phyloP scores from a whole-genome alignment of 1,140 invertebrate species.

The Ctenoplectra terminalis region DNA sequence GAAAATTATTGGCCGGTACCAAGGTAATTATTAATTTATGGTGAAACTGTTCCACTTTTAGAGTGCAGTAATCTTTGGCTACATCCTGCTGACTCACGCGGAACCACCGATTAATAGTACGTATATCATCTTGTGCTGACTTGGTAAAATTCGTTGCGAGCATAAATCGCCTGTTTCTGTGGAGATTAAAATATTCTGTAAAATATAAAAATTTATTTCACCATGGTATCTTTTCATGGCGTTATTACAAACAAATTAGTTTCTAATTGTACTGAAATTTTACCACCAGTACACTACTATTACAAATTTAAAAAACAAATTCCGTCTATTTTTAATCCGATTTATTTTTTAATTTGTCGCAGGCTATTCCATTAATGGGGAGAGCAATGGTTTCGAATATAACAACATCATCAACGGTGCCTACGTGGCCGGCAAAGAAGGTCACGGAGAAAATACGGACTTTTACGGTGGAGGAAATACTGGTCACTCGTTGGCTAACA shows the following conservation, averaged over 20 bases:
- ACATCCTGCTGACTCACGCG: constrained; percentile 50
- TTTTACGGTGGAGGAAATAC: constrained; percentile 37
- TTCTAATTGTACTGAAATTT: too few species aligned
- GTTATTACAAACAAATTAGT: too few species aligned
- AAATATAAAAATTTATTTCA: too few species aligned
- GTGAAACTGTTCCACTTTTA: constrained; percentile 57
- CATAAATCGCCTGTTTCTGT: not conserved
- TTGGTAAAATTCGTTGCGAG: not conserved
- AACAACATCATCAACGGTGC: constrained; percentile 41
- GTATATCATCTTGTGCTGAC: constrained; percentile 31
- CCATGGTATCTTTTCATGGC: too few species aligned
- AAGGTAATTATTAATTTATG: constrained; percentile 4
- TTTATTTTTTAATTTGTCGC: not conserved
- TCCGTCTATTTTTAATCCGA: not conserved
- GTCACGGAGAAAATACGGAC: constrained; percentile 37
- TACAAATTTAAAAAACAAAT: too few species aligned
- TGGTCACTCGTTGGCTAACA: constrained; percentile 30
- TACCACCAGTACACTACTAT: not conserved
- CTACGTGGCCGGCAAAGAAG: constrained; percentile 50
- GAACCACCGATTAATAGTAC: constrained; percentile 64
- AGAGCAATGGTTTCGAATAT: constrained; percentile 55
- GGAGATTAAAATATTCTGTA: not conserved
- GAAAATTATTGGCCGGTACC: not conserved
- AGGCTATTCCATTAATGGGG: constrained; percentile 45
- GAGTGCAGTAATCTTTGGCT: constrained; percentile 61